Conservation (phyloP, 2,797 vertebrate genomes). For the Macropodus opercularis region DNA sequence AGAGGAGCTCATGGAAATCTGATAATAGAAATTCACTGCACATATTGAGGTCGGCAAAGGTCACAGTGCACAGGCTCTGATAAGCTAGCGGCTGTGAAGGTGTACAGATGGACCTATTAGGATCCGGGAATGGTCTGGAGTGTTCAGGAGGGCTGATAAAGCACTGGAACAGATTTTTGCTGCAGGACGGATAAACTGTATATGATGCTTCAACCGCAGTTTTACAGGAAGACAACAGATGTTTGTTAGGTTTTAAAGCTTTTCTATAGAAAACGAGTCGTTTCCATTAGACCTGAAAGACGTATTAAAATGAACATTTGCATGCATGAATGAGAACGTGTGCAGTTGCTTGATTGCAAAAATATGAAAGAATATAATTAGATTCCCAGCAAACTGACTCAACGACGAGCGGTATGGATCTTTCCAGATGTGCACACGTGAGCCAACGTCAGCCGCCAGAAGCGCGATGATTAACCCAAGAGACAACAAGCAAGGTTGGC, state of each 20-base stretch:
- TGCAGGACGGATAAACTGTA: constrained; percentile 1
- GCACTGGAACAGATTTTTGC: constrained; percentile 11
- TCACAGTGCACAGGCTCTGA: constrained; percentile 31
- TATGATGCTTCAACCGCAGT: neutral
- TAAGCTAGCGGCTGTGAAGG: constrained; percentile 52
- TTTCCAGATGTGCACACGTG: neutral
- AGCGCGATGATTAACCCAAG: neutral
- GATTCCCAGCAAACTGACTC: neutral
- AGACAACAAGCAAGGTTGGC: neutral
- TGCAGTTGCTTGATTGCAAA: neutral
- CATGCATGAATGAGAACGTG: too few relatives aligned
- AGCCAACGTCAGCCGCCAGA: neutral
- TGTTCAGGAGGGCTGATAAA: constrained; percentile 30
- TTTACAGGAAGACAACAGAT: neutral
- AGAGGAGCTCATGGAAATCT: constrained; percentile 41
- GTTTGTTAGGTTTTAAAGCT: neutral
- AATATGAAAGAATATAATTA: too few relatives aligned
- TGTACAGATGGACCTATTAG: constrained; percentile 37
- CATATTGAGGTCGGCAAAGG: constrained; percentile 52
- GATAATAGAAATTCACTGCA: constrained; percentile 43
- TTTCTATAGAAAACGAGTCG: neutral
- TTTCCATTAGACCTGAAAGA: too few relatives aligned
- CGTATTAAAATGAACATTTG: neutral
- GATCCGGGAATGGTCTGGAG: constrained; percentile 40
- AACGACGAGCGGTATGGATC: neutral